phyloP scores from a whole-genome alignment of 2,888 invertebrate species.

The Melieria crassipennis region DNA sequence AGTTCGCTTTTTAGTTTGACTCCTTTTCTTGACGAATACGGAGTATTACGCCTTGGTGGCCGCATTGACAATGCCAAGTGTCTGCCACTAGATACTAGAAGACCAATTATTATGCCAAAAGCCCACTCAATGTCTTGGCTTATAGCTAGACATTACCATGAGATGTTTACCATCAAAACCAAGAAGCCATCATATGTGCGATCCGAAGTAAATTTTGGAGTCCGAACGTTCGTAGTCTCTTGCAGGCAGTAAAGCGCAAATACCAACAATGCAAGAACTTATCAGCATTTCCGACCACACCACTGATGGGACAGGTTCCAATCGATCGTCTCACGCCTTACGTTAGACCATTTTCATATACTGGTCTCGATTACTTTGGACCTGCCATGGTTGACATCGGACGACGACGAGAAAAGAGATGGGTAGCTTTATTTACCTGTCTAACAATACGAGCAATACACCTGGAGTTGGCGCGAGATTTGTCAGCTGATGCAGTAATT shows the following conservation, averaged over 20 bases:
- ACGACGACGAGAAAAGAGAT: slow-evolving; percentile 18
- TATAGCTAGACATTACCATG: slow-evolving; percentile 15
- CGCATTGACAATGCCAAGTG: slow-evolving; percentile 17
- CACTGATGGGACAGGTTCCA: slow-evolving; percentile 18
- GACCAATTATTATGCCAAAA: slow-evolving; percentile 17
- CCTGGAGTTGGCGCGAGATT: slow-evolving; percentile 30
- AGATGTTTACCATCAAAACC: slow-evolving; percentile 16
- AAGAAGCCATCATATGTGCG: slow-evolving; percentile 15
- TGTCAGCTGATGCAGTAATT: slow-evolving; percentile 35
- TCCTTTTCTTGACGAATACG: slow-evolving; percentile 5
- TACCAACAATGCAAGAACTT: slow-evolving; percentile 1
- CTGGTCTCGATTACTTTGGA: slow-evolving; percentile 16
- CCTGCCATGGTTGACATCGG: slow-evolving; percentile 21
- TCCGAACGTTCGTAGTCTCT: not conserved
- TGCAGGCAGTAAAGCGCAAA: not conserved
- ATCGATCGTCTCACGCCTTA: slow-evolving; percentile 3
- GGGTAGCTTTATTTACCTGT: slow-evolving; percentile 16
- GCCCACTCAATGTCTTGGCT: slow-evolving; percentile 11
- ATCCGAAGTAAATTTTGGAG: slow-evolving; percentile 17
- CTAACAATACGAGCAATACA: slow-evolving; percentile 23
- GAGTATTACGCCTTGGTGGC: slow-evolving; percentile 8
- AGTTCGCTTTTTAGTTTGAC: slow-evolving; percentile 19
- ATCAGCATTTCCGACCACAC: not conserved
- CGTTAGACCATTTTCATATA: slow-evolving; percentile 13
- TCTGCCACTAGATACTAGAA: slow-evolving; percentile 13